Evolutionary conservation across 2,113 vertebrate species (phyloP).

Genomic region (Melanerpes formicivorus): DNA sequence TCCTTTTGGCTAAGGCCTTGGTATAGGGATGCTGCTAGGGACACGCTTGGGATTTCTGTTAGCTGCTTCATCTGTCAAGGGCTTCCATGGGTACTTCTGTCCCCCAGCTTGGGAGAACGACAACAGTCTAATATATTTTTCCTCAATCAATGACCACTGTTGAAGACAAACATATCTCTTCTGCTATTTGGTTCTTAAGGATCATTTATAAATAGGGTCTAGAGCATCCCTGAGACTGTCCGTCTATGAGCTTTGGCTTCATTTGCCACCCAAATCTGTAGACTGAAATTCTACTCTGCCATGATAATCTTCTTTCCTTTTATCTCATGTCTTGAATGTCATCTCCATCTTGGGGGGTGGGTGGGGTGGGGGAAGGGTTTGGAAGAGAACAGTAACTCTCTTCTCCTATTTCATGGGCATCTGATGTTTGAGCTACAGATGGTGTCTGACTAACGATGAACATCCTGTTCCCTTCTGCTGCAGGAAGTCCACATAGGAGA

Average conservation of each 20-base stretch:
- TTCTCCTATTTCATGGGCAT: not conserved
- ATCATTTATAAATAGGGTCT: not conserved
- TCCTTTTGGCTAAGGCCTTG: too few species aligned
- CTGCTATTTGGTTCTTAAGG: not conserved
- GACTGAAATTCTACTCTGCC: not conserved
- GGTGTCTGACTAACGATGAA: slow-evolving; percentile 4
- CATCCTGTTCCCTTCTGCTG: slow-evolving; percentile 28
- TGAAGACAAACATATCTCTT: not conserved
- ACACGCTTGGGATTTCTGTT: too few species aligned
- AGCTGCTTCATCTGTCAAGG: too few species aligned
- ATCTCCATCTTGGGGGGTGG: not conserved
- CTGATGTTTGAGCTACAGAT: slow-evolving; percentile 44
- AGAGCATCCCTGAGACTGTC: not conserved
- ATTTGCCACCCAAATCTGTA: not conserved
- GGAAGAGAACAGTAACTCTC: not conserved
- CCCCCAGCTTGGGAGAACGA: too few species aligned
- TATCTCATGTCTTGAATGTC: not conserved
- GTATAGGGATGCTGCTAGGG: too few species aligned
- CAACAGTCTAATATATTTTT: not conserved
- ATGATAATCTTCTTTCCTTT: not conserved
- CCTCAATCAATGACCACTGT: not conserved
- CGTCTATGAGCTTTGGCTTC: not conserved
- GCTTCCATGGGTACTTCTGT: too few species aligned
- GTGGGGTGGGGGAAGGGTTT: not conserved
- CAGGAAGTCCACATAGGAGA: not conserved